phyloP scores from a whole-genome alignment of 2,113 vertebrate species.

The Cnemophilus loriae region DNA sequence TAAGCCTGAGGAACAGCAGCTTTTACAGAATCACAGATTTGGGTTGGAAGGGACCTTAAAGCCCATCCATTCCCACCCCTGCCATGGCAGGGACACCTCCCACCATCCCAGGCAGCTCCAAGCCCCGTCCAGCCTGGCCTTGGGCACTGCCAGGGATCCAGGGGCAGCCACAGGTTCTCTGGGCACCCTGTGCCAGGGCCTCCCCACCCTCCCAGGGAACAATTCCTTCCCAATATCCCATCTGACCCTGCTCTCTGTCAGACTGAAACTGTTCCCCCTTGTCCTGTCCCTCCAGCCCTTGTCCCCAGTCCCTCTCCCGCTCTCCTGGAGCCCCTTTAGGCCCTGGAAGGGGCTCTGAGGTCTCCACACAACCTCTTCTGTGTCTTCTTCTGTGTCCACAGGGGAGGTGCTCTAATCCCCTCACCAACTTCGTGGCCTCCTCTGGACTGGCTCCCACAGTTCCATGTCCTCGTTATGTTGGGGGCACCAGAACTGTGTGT shows the following conservation, averaged over 20 bases:
- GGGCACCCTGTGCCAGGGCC: not conserved
- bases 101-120: not conserved
- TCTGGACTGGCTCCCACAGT: not conserved
- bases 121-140: not conserved
- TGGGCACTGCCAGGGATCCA: not conserved
- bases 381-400: not conserved
- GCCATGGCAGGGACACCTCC: not conserved
- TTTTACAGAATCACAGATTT: not conserved
- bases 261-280: not conserved
- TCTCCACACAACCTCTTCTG: not conserved
- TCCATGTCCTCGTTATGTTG: not conserved
- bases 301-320: not conserved
- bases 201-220: not conserved
- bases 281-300: not conserved
- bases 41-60: not conserved
- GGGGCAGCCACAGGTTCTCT: not conserved
- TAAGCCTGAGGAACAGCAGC: not conserved
- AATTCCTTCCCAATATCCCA: not conserved
- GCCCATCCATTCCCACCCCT: fast-evolving
- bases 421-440: not conserved
- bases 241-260: fast-evolving
- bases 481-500: not conserved
- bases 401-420: not conserved
- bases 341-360: fast-evolving
- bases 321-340: not conserved